Percentiles rank a stretch among this genome's conserved stretches.
Conservation (phyloP, 2,113 vertebrate species). For the Mirza zaza region DNA sequence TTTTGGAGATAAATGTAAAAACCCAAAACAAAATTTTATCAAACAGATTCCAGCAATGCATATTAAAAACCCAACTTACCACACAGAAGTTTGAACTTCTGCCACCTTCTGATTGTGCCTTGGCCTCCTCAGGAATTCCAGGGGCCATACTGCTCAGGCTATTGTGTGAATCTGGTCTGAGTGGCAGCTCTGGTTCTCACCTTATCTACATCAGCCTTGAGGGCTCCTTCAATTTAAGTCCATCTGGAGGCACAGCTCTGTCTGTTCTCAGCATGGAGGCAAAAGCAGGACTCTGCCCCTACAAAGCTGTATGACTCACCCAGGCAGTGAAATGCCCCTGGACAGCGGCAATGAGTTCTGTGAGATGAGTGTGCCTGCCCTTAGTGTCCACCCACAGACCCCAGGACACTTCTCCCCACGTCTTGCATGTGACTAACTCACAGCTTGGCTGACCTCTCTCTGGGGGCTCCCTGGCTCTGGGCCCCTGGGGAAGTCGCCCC, state of each 20-base stretch:
- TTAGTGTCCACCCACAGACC: background rate
- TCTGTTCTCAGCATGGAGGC: background rate
- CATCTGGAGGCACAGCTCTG: background rate
- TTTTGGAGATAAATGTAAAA: background rate
- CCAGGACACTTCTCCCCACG: background rate
- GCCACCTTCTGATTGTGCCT: background rate
- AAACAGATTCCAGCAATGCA: background rate
- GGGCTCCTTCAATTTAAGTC: background rate
- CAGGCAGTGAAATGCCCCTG: background rate
- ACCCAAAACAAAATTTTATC: background rate
- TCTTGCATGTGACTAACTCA: too few relatives aligned
- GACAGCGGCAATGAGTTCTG: background rate
- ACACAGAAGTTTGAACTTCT: background rate
- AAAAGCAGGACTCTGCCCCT: background rate
- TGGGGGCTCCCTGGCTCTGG: fast-evolving
- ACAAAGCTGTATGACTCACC: background rate
- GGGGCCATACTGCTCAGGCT: too few relatives aligned
- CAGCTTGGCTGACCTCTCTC: background rate
- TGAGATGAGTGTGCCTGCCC: fast-evolving
- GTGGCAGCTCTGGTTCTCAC: too few relatives aligned
- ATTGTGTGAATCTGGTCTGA: background rate
- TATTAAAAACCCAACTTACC: background rate
- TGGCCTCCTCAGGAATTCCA: background rate
- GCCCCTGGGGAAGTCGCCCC: background rate
- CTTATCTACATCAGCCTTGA: too few relatives aligned